Conservation (phyloP, 1,140 invertebrate species). For the Dendroctonus ponderosae region DNA sequence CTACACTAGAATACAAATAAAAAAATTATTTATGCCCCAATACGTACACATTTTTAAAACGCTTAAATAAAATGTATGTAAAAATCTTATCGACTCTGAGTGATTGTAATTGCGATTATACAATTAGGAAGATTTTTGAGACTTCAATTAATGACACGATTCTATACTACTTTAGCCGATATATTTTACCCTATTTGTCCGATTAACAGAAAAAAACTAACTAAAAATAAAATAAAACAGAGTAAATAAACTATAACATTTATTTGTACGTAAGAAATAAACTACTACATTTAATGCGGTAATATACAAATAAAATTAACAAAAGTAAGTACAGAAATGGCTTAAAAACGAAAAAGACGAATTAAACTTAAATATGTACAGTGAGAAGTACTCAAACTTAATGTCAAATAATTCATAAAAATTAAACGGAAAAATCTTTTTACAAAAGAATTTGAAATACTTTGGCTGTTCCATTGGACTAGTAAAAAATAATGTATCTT, state of each 20-base stretch:
- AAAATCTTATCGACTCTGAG: too few species aligned
- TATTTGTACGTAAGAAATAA: slow-evolving; percentile 23
- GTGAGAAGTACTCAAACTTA: slow-evolving; percentile 2
- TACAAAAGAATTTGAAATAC: slow-evolving; percentile 39
- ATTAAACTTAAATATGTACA: slow-evolving; percentile 21
- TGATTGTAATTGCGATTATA: too few species aligned
- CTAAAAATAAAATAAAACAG: background rate
- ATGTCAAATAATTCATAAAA: slow-evolving; percentile 23
- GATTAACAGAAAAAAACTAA: slow-evolving; percentile 31
- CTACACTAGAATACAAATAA: too few species aligned
- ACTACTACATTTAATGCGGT: slow-evolving; percentile 25
- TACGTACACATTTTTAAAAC: too few species aligned
- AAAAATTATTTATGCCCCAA: too few species aligned
- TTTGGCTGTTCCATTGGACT: slow-evolving; percentile 51
- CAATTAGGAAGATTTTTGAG: too few species aligned
- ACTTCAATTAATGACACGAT: background rate
- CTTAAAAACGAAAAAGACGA: slow-evolving; percentile 28
- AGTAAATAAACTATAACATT: slow-evolving; percentile 33
- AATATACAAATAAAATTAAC: slow-evolving; percentile 19
- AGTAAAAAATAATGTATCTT: slow-evolving; percentile 42
- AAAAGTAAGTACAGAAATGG: slow-evolving; percentile 23
- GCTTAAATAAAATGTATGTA: too few species aligned
- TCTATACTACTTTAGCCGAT: slow-evolving; percentile 20
- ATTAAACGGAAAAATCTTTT: slow-evolving; percentile 26
- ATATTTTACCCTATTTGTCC: slow-evolving; percentile 49